phyloP scores from a whole-genome alignment of 2,797 vertebrate species.

The Gastrophryne carolinensis region DNA sequence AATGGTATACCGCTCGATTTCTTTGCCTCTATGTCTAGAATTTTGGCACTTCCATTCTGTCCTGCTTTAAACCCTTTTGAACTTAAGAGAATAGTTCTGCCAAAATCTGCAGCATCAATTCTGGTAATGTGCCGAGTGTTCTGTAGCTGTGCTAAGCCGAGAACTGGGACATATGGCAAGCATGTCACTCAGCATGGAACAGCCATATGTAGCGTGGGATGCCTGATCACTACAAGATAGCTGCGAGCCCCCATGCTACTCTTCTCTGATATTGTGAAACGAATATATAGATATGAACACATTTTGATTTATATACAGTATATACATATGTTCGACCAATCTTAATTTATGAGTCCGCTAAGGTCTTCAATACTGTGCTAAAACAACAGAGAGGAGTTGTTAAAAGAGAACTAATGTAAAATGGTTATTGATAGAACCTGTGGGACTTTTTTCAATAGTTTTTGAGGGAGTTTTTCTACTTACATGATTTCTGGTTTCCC shows the following conservation, averaged over 20 bases:
- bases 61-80: slow-evolving; percentile 14
- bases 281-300: slow-evolving; percentile 9
- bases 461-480: no score
- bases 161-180: slow-evolving; percentile 25
- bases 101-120: background rate
- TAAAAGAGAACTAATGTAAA: no score
- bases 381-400: no score
- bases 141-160: slow-evolving; percentile 26
- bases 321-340: no score
- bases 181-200: slow-evolving; percentile 17
- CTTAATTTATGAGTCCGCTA: no score
- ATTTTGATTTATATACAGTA: background rate
- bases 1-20: background rate
- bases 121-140: slow-evolving; percentile 16
- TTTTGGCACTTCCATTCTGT: background rate
- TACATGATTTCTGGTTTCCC: no score
- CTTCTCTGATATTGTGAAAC: background rate
- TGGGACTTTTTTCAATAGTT: no score
- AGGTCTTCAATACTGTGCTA: no score
- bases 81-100: background rate
- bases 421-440: no score
- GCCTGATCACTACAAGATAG: slow-evolving; percentile 10
- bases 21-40: background rate
- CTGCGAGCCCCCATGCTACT: background rate
- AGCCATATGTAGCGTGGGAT: slow-evolving; percentile 45